Conservation (phyloP, 2,797 vertebrate species). For the Emys orbicularis region DNA sequence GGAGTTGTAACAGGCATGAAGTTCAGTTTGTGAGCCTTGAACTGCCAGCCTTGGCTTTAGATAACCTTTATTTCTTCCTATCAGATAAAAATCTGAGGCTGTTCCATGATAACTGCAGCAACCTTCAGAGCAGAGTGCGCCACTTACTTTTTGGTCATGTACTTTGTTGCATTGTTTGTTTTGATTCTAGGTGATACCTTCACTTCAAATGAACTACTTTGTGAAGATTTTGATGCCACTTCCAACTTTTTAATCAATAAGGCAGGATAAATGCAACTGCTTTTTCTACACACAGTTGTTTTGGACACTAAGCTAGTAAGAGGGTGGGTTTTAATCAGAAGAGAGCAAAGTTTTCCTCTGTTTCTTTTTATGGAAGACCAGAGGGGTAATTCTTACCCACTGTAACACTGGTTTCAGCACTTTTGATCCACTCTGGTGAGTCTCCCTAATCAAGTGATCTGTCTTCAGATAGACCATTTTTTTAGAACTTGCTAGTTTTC, state of each 20-base stretch:
- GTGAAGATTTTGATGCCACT: background rate
- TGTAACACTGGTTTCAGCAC: background rate
- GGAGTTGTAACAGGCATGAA: background rate
- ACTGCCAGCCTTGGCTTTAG: background rate
- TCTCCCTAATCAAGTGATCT: background rate
- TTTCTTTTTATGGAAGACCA: rapidly evolving
- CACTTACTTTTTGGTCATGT: background rate
- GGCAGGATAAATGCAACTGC: background rate
- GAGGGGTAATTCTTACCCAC: background rate
- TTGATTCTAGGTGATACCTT: background rate
- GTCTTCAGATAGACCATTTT: background rate
- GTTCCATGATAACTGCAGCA: background rate
- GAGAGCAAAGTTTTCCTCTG: rapidly evolving
- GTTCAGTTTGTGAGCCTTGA: conserved; percentile 23
- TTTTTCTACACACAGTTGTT: rapidly evolving
- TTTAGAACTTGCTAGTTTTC: background rate
- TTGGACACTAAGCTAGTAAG: rapidly evolving
- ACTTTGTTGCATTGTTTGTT: rapidly evolving
- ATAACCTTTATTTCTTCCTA: background rate
- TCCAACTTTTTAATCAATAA: background rate
- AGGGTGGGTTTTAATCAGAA: background rate
- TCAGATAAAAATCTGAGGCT: background rate
- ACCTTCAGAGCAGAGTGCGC: background rate
- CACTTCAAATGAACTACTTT: background rate
- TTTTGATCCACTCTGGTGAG: background rate